A percentile compares a stretch with the other conserved stretches of the same genome.
Evolutionary conservation across 1,140 invertebrate species (phyloP).

Genomic region (Megathymus violae): DNA sequence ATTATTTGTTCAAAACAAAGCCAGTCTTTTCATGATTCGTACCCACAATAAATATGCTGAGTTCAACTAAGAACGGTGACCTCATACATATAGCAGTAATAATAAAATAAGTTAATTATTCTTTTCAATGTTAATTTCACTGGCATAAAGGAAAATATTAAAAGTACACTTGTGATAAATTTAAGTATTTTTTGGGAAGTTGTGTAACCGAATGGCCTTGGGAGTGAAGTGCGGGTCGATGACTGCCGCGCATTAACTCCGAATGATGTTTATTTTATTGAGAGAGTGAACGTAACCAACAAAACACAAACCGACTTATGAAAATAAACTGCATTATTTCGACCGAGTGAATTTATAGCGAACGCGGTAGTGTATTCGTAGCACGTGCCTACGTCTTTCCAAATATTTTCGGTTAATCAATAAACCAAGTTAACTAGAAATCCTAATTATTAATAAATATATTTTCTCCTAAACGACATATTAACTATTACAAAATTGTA

Average conservation of each 20-base stretch:
- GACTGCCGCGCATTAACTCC: conserved; percentile 58
- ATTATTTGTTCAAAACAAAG: conserved; percentile 75
- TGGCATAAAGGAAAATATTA: conserved; percentile 6
- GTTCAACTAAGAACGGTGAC: conserved; percentile 57
- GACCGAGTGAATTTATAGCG: too few relatives aligned
- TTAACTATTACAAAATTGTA: too few relatives aligned
- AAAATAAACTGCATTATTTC: too few relatives aligned
- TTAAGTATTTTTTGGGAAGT: conserved; percentile 60
- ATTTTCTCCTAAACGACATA: too few relatives aligned
- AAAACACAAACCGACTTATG: conserved; percentile 55
- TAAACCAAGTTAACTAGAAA: too few relatives aligned
- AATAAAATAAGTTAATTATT: conserved; percentile 28
- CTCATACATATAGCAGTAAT: conserved; percentile 29
- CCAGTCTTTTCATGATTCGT: conserved; percentile 62
- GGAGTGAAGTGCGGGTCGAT: conserved; percentile 60
- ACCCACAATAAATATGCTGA: conserved; percentile 51
- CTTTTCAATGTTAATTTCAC: not conserved
- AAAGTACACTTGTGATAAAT: conserved; percentile 40
- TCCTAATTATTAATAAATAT: too few relatives aligned
- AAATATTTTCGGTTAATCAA: too few relatives aligned
- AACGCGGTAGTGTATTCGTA: conserved; percentile 34
- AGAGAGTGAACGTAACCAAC: conserved; percentile 61
- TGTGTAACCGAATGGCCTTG: conserved; percentile 77
- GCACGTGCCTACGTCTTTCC: conserved; percentile 10
- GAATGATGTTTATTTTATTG: conserved; percentile 74